Base-by-base conservation (phyloP, 2,797 vertebrate species). In the Huso huso region DNA sequence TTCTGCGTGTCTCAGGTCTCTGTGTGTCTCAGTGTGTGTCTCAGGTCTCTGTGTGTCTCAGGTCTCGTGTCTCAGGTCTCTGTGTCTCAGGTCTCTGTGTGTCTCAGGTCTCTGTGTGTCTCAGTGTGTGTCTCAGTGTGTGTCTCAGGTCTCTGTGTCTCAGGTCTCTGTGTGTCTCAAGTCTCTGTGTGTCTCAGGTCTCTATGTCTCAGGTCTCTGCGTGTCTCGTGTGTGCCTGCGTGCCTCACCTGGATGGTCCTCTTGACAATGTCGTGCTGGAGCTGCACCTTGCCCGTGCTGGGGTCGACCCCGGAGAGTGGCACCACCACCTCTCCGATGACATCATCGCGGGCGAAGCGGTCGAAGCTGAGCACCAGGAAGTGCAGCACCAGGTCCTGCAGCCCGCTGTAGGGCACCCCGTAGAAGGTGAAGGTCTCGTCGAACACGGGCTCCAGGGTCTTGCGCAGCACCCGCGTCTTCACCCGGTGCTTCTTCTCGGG, bases 351-450 rank as follows among this genome's bases (percentile, higher is more conserved):
- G 10, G 95, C 95, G 51, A 98, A 99, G 63, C 96, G 94, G 76
- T 99, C 96, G 0, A 97, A 98, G 80, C 96, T 98, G 55, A 98
- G 84, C 48, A 99, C 93, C 0, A 99, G 89, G 86, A 98, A 98
- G 82, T 99, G 96, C 61, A 99, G 88, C 4, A 93, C 92, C 80
- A 99, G 81, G 62, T 98, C 95, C 5, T 95, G 92, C 5, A 99
- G 89, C 49, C 95, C 84, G 85, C 94, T 96, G 84, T 94, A 98
- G 0, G 94, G 91, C 75, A 99, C 90, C 5, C 96, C 96, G 0
- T 99, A 99, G 82, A 99, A 99, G 58, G 96, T 98, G 86, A 99
- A 99, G 76, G 96, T 99, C 82, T 99, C 96, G 0, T 99, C 94
- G 0, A 98, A 99, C 6, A 92, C 88, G 0, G 96, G 96, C 68